Conservation (phyloP, 2,888 invertebrate genomes). For the Chaitophorus viminalis region DNA sequence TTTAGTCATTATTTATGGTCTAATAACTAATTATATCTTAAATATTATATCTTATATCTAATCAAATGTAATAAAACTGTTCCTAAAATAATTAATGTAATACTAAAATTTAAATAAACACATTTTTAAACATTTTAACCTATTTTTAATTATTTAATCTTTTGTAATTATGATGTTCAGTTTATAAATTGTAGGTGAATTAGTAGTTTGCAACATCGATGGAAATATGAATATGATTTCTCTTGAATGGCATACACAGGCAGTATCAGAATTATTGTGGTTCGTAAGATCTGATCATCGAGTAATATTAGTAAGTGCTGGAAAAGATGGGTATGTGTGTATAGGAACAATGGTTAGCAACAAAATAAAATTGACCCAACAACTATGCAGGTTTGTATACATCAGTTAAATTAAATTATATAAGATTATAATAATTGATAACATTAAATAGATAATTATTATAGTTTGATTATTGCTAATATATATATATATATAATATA, state of each 20-base stretch:
- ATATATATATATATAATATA: too few relatives aligned
- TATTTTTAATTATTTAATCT: background rate
- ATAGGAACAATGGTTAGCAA: slow-evolving; percentile 27
- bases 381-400: slow-evolving; percentile 21
- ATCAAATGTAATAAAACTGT: too few relatives aligned
- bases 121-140: too few relatives aligned
- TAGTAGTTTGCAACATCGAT: slow-evolving; percentile 21
- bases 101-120: too few relatives aligned
- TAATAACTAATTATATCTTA: too few relatives aligned
- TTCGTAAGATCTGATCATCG: slow-evolving; percentile 48
- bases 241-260: slow-evolving; percentile 37
- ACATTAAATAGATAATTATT: too few relatives aligned
- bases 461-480: too few relatives aligned
- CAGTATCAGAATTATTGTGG: slow-evolving; percentile 35
- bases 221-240: slow-evolving; percentile 21
- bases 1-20: too few relatives aligned
- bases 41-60: too few relatives aligned
- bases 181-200: slow-evolving; percentile 22
- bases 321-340: slow-evolving; percentile 43
- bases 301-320: slow-evolving; percentile 15
- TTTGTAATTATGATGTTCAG: background rate
- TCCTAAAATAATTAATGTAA: too few relatives aligned
- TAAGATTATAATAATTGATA: too few relatives aligned
- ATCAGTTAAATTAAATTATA: background rate
- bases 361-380: slow-evolving; percentile 37